Conservation (phyloP, 2,797 vertebrate genomes). For the Platalea minor region DNA sequence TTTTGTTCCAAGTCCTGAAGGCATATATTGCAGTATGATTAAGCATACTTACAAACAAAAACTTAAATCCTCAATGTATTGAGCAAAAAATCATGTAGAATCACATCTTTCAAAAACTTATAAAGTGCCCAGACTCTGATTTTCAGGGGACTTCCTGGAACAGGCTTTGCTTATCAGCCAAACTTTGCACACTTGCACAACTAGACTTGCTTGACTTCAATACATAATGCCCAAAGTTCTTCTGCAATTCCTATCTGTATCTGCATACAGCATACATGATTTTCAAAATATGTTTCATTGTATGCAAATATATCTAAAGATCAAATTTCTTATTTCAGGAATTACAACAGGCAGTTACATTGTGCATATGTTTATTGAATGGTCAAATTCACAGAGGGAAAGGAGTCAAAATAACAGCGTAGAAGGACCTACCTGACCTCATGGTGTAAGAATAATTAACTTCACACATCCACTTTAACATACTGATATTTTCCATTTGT, state of each 20-base stretch:
- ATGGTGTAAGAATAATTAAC: not conserved
- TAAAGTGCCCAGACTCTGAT: not conserved
- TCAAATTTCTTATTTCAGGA: not conserved
- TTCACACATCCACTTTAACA: fast-evolving
- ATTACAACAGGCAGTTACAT: not conserved
- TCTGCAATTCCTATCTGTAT: not conserved
- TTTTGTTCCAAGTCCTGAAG: not conserved
- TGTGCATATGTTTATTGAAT: not conserved
- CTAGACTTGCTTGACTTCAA: not conserved
- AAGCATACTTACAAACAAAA: not conserved
- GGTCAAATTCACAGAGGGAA: not conserved
- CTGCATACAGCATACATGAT: too few relatives aligned
- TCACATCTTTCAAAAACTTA: not conserved
- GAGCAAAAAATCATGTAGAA: not conserved
- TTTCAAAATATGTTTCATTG: not conserved
- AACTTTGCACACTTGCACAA: not conserved
- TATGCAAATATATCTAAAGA: not conserved
- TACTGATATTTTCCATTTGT: not conserved
- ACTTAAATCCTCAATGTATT: not conserved
- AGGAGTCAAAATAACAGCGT: not conserved
- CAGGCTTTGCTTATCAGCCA: not conserved
- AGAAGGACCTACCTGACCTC: not conserved
- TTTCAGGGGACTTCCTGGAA: not conserved
- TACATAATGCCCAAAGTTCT: not conserved
- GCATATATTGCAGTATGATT: not conserved